A percentile compares a stretch with the other conserved stretches of the same genome.
These are phyloP conservation scores for Cossypha caffra DNA, from an alignment of 2,797 vertebrate species.

Conservation along the genomic window DNA sequence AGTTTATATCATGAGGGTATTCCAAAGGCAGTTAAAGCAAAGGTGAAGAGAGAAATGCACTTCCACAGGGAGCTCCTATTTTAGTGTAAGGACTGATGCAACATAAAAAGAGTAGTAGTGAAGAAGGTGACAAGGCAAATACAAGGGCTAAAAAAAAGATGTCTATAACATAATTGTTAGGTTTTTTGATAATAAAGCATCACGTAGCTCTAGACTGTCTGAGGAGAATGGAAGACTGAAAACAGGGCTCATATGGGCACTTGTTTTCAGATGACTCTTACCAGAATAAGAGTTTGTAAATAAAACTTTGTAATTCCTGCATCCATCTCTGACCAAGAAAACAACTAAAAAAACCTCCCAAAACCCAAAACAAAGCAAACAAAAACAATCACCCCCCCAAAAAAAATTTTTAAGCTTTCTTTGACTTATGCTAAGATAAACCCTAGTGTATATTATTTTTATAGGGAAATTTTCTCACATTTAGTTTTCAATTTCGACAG, in stretches of 20 bases:
- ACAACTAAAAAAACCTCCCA: not conserved
- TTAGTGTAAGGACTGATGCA: not conserved
- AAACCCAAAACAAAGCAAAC: not conserved
- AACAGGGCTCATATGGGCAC: not conserved
- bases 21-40: not conserved
- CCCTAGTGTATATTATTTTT: not conserved
- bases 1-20: not conserved
- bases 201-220: not conserved
- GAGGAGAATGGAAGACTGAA: not conserved
- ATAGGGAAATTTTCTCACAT: not conserved
- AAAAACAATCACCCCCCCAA: fast-evolving
- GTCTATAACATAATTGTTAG: not conserved
- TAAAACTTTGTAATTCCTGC: not conserved
- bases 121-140: not conserved
- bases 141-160: not conserved
- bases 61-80: not conserved
- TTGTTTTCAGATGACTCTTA: not conserved
- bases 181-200: not conserved
- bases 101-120: not conserved
- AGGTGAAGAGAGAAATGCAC: not conserved
- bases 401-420: not conserved
- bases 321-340: not conserved
- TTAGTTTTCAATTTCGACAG: not conserved
- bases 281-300: not conserved
- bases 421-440: not conserved